phyloP scores from a whole-genome alignment of 2,797 vertebrate species.

The Sandelia bainsii region DNA sequence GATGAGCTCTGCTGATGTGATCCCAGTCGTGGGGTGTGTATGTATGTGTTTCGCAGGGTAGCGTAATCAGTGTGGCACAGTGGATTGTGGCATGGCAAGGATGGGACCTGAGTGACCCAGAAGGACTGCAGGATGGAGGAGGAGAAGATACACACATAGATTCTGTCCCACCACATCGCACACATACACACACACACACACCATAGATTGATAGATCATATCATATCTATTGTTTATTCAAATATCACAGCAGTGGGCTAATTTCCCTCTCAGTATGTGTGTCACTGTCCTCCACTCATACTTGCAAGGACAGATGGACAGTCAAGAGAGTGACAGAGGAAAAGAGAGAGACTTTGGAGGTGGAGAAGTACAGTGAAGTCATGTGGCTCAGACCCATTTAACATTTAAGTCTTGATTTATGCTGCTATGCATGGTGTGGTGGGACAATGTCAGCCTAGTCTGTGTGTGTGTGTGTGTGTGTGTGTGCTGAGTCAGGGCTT shows the following conservation, averaged over 20 bases:
- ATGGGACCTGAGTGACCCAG: conserved; percentile 28
- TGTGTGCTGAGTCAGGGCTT: conserved; percentile 56
- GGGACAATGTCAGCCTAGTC: conserved; percentile 46
- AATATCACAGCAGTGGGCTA: conserved; percentile 68
- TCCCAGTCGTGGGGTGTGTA: conserved; percentile 22
- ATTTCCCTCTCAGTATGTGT: conserved; percentile 77
- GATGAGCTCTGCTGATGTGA: conserved; percentile 51
- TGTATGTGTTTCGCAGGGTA: conserved; percentile 33
- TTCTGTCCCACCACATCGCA: conserved; percentile 47
- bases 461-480: conserved; percentile 27
- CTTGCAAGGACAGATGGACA: conserved; percentile 62
- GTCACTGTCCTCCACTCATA: conserved; percentile 65
- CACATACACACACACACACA: too few species aligned
- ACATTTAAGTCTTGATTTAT: conserved; percentile 65
- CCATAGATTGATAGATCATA: not conserved
- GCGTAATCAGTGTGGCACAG: conserved; percentile 57
- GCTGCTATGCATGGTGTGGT: conserved; percentile 68
- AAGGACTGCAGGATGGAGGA: conserved; percentile 28
- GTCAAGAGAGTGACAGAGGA: conserved; percentile 8
- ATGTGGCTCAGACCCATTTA: conserved; percentile 61
- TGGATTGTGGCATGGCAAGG: conserved; percentile 51
- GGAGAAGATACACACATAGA: conserved; percentile 53
- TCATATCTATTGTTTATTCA: not conserved
- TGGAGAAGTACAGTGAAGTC: conserved; percentile 57
- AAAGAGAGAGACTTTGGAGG: conserved; percentile 17